Conservation (phyloP, 2,113 vertebrate genomes). For the Tretioscincus oriximinensis region DNA sequence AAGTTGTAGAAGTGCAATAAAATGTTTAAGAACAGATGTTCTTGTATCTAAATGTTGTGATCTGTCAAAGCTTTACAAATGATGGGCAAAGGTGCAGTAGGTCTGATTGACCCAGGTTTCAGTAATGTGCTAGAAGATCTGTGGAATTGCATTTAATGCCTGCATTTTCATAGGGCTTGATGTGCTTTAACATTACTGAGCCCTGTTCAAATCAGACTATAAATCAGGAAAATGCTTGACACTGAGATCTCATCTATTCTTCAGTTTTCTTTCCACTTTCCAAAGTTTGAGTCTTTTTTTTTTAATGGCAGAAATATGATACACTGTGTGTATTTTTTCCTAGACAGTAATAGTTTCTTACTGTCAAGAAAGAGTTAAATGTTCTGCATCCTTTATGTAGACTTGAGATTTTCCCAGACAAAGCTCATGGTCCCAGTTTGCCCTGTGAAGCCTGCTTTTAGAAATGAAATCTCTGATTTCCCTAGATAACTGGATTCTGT, state of each 20-base stretch:
- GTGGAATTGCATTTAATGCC: too few relatives aligned
- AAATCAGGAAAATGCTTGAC: background rate
- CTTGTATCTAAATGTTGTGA: too few relatives aligned
- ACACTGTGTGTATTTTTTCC: background rate
- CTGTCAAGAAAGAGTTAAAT: background rate
- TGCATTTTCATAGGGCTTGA: too few relatives aligned
- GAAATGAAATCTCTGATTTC: conserved; percentile 6
- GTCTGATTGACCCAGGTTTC: too few relatives aligned
- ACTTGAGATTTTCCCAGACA: background rate
- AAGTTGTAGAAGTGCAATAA: too few relatives aligned
- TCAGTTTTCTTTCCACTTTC: background rate
- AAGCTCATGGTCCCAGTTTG: background rate
- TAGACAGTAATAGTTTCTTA: background rate
- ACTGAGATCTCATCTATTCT: too few relatives aligned
- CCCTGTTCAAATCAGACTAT: too few relatives aligned
- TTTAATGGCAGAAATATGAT: background rate
- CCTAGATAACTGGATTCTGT: background rate
- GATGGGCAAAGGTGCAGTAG: too few relatives aligned
- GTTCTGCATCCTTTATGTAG: background rate
- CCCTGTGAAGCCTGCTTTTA: background rate
- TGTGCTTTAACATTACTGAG: too few relatives aligned
- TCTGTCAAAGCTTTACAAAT: too few relatives aligned
- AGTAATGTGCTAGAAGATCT: too few relatives aligned
- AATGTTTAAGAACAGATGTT: too few relatives aligned
- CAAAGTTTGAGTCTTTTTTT: background rate